Base-by-base conservation (phyloP, 2,888 invertebrate species). In the Ochropleura plecta region DNA sequence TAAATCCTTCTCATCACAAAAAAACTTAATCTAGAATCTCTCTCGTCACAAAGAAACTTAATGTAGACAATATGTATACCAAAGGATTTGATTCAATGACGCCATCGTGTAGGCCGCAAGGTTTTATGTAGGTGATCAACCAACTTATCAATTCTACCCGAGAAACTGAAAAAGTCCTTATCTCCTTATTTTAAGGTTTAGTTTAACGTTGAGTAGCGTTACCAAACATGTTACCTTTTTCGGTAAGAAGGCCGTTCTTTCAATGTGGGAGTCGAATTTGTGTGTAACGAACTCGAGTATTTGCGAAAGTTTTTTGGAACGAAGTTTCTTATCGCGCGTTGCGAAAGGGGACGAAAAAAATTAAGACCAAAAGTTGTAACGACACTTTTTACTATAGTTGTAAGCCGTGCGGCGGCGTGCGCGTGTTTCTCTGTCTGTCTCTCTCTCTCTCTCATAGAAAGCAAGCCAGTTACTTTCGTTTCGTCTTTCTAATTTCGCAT, bases 21-120 rank as follows among this genome's bases (percentile, higher is more conserved):
- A 3, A 30, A 30, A 30, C 30, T 18, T 3, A 14, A 40, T 46
- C 49, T 60, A n/a, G 30, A 73, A 40, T 9, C 51, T 12, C 53
- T 60, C 16, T 62, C 30, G 30, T 30, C 30, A 30, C 55, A 73
- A 73, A 73, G 49, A 10, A 62, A 73, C 44, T 49, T 8, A 40
- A 66, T 66, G 14, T 20, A 55, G 48, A 20, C 44, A 60, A 65
- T 55, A 48, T 30, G 30, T 30, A 30, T 48, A 64, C 57, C 20
- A 51, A 76, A 48, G n/a, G 57, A 48, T 77, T 53, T 49, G 30
- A 53, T 14, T 9, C 46, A 62, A 65, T 82, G 72, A 84, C 83
- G 83, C 42, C 69, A 85, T 70, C 16, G 42, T 44, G 83, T 74
- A 55, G 79, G 83, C 14, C 0, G 59, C 70, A 68, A 83, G 79